Evolutionary conservation across 2,113 vertebrate genomes (phyloP).

Genomic region (Penelope pileata): DNA sequence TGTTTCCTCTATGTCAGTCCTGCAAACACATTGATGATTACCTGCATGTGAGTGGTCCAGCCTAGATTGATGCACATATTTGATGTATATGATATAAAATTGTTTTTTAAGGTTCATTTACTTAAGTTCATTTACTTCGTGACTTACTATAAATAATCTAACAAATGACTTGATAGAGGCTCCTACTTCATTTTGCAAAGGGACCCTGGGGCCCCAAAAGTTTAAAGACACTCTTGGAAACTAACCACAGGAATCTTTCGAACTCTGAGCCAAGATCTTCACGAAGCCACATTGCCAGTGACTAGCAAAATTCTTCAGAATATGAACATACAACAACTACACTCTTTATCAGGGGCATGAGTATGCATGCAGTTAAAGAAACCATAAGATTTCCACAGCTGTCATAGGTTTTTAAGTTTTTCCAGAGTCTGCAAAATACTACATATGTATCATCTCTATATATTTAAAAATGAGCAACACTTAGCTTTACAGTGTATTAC

Average conservation of each 20-base stretch:
- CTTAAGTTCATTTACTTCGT: too few relatives aligned
- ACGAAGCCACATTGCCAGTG: neutral
- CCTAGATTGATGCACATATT: neutral
- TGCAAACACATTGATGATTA: neutral
- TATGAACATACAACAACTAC: neutral
- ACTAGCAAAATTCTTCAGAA: neutral
- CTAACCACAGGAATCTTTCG: neutral
- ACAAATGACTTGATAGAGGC: neutral
- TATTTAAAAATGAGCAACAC: neutral
- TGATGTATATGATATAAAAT: neutral
- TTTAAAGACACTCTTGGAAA: neutral
- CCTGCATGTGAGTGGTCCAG: neutral
- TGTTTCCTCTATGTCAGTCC: neutral
- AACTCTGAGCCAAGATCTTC: neutral
- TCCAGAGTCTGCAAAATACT: neutral
- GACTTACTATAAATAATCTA: neutral
- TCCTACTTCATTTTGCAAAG: neutral
- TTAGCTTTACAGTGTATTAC: neutral
- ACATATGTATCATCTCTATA: neutral
- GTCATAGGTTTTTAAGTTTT: neutral
- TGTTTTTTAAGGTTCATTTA: neutral
- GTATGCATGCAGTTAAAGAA: neutral
- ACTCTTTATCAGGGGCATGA: neutral
- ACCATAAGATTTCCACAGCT: neutral
- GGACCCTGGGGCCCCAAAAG: neutral